Conservation (phyloP, 2,888 invertebrate species). For the Lepidochrysops patricia region DNA sequence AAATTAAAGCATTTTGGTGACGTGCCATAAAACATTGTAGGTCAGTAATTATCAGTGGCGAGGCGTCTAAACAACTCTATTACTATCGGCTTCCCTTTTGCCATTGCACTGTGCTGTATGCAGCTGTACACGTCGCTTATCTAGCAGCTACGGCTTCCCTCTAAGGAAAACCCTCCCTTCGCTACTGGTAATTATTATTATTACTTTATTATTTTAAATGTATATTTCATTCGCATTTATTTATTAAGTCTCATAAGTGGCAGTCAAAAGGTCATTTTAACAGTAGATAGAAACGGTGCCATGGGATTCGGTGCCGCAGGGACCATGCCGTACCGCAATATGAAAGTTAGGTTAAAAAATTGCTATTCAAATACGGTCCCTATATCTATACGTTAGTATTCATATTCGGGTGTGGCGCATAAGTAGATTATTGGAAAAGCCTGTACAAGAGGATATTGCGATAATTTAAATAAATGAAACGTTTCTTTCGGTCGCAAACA, state of each 20-base stretch:
- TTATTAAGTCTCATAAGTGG: conserved; percentile 1
- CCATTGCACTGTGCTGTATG: too few relatives aligned
- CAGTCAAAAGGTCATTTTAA: conserved; percentile 6
- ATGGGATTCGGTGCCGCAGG: conserved; percentile 2
- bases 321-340: background rate
- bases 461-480: conserved; percentile 10
- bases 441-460: conserved; percentile 5
- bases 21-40: too few relatives aligned
- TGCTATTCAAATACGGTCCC: background rate
- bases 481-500: background rate
- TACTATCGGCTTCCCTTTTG: too few relatives aligned
- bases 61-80: too few relatives aligned
- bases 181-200: background rate
- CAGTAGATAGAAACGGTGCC: conserved; percentile 9
- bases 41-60: too few relatives aligned
- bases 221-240: background rate
- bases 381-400: background rate
- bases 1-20: too few relatives aligned
- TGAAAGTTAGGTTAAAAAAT: conserved; percentile 3
- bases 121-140: too few relatives aligned
- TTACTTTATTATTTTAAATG: background rate
- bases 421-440: conserved; percentile 9
- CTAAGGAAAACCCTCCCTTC: too few relatives aligned
- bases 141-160: too few relatives aligned
- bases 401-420: background rate